Evolutionary conservation across 2,797 vertebrate species (phyloP).

Genomic region (Phrynocephalus guinanensis): DNA sequence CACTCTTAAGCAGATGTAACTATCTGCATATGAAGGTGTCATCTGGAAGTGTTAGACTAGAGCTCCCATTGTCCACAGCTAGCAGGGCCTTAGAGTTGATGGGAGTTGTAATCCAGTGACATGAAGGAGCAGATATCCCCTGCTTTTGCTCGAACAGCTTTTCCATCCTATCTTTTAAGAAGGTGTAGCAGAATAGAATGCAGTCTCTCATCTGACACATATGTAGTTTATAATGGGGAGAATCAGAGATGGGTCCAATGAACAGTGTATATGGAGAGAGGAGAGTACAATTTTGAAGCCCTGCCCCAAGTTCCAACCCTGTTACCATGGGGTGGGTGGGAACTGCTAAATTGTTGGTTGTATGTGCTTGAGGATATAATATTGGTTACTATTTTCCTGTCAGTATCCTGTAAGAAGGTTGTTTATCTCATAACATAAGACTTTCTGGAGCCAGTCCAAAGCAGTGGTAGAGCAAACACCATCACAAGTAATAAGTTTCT

Average conservation of each 20-base stretch:
- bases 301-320: neutral
- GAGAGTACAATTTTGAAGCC: neutral
- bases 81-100: neutral
- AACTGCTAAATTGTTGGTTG: neutral
- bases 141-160: neutral
- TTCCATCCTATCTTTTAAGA: neutral
- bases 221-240: neutral
- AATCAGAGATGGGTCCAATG: neutral
- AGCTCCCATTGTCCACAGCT: neutral
- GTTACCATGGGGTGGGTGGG: neutral
- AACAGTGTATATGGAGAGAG: neutral
- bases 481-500: no score
- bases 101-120: neutral
- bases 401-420: neutral
- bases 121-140: neutral
- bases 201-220: neutral
- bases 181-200: neutral
- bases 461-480: neutral
- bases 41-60: no score
- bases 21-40: neutral
- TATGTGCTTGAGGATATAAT: neutral
- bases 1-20: neutral
- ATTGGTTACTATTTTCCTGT: no score
- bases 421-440: neutral
- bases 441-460: neutral